Percentiles rank a stretch among this genome's conserved stretches.
Evolutionary conservation across 2,113 vertebrate species (phyloP).

Genomic region (Daubentonia madagascariensis): DNA sequence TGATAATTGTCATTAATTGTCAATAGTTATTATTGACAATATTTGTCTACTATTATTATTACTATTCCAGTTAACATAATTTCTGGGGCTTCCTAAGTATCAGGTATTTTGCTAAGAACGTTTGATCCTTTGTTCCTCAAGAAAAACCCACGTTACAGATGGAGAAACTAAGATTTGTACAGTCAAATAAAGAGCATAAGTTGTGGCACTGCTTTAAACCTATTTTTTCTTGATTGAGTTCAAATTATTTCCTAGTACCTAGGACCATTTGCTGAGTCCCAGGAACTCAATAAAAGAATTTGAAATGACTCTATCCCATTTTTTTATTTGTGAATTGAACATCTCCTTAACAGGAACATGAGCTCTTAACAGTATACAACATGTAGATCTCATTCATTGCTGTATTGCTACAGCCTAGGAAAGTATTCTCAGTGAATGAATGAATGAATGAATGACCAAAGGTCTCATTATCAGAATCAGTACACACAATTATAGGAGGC

Average conservation of each 20-base stretch:
- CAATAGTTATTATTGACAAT: not conserved
- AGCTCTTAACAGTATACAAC: not conserved
- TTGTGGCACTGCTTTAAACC: not conserved
- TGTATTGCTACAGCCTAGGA: not conserved
- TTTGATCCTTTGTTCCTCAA: not conserved
- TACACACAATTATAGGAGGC: not conserved
- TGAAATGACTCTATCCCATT: not conserved
- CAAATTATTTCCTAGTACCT: not conserved
- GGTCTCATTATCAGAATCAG: not conserved
- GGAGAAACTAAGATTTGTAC: not conserved
- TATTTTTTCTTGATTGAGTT: not conserved
- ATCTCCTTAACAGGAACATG: not conserved
- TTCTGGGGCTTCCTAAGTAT: not conserved
- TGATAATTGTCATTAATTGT: not conserved
- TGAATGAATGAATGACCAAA: not conserved
- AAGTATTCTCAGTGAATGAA: not conserved
- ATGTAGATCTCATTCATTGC: not conserved
- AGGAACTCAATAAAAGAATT: not conserved
- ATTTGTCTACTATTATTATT: not conserved
- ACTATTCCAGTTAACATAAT: not conserved
- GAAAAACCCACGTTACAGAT: not conserved
- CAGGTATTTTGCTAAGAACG: not conserved
- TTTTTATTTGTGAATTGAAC: not conserved
- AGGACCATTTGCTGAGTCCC: no score
- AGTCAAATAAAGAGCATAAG: not conserved